A percentile compares a stretch with the other conserved stretches of the same genome.
Conservation (phyloP, 1,140 invertebrate genomes). For the Diorhabda carinulata region DNA sequence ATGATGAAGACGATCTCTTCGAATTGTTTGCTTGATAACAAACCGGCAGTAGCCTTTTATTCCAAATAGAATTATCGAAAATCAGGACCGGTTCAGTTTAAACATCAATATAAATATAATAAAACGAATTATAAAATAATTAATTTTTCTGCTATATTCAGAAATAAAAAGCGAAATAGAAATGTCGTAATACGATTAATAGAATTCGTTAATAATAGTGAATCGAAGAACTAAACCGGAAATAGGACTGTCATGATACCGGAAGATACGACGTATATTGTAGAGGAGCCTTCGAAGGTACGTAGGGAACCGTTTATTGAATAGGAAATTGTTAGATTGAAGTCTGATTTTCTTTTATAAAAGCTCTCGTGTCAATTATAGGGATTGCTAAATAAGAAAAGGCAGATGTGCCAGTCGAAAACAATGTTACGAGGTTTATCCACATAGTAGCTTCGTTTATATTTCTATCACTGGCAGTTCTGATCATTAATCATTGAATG, state of each 20-base stretch:
- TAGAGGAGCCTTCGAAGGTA: not conserved
- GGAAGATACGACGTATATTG: not conserved
- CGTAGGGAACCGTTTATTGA: not conserved
- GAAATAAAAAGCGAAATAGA: too few relatives aligned
- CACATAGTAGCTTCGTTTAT: too few relatives aligned
- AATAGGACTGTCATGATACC: not conserved
- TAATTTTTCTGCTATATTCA: too few relatives aligned
- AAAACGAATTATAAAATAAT: too few relatives aligned
- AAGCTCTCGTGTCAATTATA: not conserved
- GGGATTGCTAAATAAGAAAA: not conserved
- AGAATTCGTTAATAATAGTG: too few relatives aligned
- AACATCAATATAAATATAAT: too few relatives aligned
- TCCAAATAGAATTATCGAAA: not conserved
- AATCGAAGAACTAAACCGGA: not conserved
- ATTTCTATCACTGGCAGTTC: too few relatives aligned
- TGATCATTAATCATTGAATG: too few relatives aligned
- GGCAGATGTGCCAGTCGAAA: not conserved
- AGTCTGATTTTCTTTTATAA: conserved; percentile 1
- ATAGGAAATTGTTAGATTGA: conserved; percentile 2
- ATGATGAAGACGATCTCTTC: conserved; percentile 1
- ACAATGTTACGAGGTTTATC: too few relatives aligned
- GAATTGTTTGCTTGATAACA: conserved; percentile 1
- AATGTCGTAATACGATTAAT: too few relatives aligned
- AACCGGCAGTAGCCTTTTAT: not conserved
- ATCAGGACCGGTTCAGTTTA: too few relatives aligned